Evolutionary conservation across 2,113 vertebrate genomes (phyloP).

Genomic region (Ammospiza nelsoni): DNA sequence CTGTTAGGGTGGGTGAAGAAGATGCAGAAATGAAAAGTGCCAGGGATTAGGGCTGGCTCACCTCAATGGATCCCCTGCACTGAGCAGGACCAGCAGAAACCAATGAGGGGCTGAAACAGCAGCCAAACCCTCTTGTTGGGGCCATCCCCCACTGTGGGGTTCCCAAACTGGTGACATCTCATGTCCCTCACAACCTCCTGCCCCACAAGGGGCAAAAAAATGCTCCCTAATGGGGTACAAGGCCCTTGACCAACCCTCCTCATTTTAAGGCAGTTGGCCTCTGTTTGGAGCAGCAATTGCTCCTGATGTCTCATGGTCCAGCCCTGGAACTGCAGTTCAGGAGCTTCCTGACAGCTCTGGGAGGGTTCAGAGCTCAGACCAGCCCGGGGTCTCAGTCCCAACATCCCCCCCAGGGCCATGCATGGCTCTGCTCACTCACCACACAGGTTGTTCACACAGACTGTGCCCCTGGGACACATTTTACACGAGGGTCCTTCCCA

Average conservation of each 20-base stretch:
- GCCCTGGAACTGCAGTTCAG: not conserved
- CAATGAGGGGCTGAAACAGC: not conserved
- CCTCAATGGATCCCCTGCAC: not conserved
- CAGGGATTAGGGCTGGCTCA: not conserved
- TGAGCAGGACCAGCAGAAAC: not conserved
- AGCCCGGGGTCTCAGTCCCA: not conserved
- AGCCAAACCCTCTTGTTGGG: not conserved
- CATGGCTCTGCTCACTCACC: slow-evolving; percentile 46
- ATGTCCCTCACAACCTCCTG: not conserved
- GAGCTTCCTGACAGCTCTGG: not conserved
- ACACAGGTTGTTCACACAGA: slow-evolving; percentile 63
- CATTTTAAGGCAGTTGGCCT: not conserved
- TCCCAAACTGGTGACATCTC: not conserved
- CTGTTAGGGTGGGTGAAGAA: not conserved
- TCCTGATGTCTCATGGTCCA: not conserved
- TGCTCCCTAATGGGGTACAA: accelerated
- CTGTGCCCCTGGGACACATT: slow-evolving; percentile 35
- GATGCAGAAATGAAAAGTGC: not conserved
- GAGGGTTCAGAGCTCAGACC: not conserved
- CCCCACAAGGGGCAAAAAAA: not conserved
- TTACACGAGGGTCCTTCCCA: slow-evolving; percentile 60
- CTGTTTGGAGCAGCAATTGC: too few species aligned
- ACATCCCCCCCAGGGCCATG: not conserved
- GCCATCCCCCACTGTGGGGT: too few species aligned
- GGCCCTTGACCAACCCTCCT: not conserved